These are phyloP conservation scores for Malurus elegans DNA, from an alignment of 2,113 vertebrate species.

Conservation along the genomic window DNA sequence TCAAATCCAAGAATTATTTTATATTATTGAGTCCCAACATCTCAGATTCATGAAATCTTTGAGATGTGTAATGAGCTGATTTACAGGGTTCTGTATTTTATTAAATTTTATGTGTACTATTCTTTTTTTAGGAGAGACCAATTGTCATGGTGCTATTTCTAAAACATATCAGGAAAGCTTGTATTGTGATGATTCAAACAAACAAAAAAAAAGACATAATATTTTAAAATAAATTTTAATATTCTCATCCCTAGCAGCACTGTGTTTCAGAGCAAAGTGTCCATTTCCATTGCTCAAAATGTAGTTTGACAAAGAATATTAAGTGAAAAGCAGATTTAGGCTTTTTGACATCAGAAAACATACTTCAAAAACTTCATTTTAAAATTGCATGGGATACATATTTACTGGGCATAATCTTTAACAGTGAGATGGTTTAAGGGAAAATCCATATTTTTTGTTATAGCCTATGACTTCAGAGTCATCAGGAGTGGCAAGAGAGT, in stretches of 20 bases:
- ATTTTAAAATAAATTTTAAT: not conserved
- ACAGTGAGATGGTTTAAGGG: not conserved
- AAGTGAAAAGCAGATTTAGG: not conserved
- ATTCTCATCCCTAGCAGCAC: not conserved
- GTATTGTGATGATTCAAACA: not conserved
- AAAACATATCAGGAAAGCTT: not conserved
- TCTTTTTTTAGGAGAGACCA: not conserved
- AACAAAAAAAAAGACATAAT: not conserved
- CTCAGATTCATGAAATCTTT: not conserved
- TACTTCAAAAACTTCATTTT: not conserved
- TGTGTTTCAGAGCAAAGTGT: not conserved
- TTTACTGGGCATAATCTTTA: not conserved
- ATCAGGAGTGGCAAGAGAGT: not conserved
- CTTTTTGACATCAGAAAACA: not conserved
- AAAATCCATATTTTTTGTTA: not conserved
- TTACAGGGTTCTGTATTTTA: not conserved
- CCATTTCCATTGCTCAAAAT: not conserved
- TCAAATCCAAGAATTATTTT: slow-evolving; percentile 11
- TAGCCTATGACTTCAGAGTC: not conserved
- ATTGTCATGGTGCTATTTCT: not conserved
- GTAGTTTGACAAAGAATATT: not conserved
- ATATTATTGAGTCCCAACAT: not conserved
- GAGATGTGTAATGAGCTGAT: not conserved
- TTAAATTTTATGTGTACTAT: not conserved
- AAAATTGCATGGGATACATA: not conserved